Conservation (phyloP, 2,797 vertebrate genomes). For the Thamnophis elegans region DNA sequence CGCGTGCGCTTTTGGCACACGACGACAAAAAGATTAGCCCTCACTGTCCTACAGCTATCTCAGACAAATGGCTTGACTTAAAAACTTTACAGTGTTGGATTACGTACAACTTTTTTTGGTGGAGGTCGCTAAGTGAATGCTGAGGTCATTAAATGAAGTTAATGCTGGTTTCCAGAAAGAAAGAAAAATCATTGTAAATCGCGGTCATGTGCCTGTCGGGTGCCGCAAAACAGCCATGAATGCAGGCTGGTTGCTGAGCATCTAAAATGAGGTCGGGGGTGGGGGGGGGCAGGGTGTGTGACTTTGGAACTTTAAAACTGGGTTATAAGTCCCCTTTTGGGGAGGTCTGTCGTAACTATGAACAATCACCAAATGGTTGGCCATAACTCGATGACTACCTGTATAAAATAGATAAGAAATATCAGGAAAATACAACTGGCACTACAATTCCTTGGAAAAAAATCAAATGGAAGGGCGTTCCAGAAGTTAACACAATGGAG, state of each 20-base stretch:
- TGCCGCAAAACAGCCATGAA: neutral
- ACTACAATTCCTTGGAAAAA: neutral
- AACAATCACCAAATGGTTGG: accelerated
- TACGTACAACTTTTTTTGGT: neutral
- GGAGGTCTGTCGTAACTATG: neutral
- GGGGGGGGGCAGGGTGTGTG: neutral
- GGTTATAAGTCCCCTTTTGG: neutral
- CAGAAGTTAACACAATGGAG: neutral
- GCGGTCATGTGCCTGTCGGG: neutral
- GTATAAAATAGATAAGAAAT: neutral
- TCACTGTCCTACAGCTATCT: no score
- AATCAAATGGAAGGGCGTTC: neutral
- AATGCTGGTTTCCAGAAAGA: neutral
- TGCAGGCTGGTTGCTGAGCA: neutral
- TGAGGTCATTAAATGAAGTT: neutral
- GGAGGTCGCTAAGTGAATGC: neutral
- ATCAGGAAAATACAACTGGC: neutral
- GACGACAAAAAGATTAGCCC: no score
- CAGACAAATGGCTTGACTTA: no score
- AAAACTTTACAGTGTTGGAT: no score
- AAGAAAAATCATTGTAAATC: neutral
- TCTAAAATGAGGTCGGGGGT: neutral
- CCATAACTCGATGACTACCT: neutral
- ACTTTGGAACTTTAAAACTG: neutral
- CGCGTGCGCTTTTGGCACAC: no score